Conservation (phyloP, 92 coral and sea anemone species). For the Heteractis magnifica region DNA sequence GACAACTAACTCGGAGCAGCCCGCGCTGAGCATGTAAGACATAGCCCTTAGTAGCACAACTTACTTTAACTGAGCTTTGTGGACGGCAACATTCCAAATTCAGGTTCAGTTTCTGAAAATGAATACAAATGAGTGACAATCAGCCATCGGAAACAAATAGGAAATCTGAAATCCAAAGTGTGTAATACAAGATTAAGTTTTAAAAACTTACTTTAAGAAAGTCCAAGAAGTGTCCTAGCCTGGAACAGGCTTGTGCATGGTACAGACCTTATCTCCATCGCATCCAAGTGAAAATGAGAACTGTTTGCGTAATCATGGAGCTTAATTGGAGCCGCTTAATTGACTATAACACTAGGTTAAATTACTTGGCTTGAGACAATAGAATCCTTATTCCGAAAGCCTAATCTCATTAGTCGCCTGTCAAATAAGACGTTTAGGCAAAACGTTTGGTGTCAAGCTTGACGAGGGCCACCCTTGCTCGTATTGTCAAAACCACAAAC, state of each 20-base stretch:
- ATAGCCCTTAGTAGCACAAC: too few relatives aligned
- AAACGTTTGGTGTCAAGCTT: neutral
- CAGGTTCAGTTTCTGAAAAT: neutral
- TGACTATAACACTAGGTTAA: neutral
- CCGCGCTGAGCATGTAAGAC: too few relatives aligned
- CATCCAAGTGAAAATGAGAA: neutral
- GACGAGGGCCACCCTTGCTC: too few relatives aligned
- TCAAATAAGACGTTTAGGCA: too few relatives aligned
- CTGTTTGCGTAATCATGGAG: conserved; percentile 1
- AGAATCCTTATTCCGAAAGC: neutral
- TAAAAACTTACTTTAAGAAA: conserved; percentile 2
- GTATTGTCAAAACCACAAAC: too few relatives aligned
- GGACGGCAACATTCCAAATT: neutral
- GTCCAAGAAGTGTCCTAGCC: conserved; percentile 2
- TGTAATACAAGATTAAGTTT: too few relatives aligned
- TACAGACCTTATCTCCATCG: neutral
- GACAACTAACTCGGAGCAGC: too few relatives aligned
- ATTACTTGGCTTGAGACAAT: neutral
- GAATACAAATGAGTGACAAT: neutral
- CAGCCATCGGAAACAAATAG: neutral
- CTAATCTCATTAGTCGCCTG: neutral
- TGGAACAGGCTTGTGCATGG: neutral
- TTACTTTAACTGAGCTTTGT: too few relatives aligned
- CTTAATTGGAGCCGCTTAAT: neutral
- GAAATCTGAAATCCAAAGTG: neutral